These are phyloP conservation scores for Druon quercuslanigerum DNA, from an alignment of 1,140 invertebrate species.

Conservation along the genomic window DNA sequence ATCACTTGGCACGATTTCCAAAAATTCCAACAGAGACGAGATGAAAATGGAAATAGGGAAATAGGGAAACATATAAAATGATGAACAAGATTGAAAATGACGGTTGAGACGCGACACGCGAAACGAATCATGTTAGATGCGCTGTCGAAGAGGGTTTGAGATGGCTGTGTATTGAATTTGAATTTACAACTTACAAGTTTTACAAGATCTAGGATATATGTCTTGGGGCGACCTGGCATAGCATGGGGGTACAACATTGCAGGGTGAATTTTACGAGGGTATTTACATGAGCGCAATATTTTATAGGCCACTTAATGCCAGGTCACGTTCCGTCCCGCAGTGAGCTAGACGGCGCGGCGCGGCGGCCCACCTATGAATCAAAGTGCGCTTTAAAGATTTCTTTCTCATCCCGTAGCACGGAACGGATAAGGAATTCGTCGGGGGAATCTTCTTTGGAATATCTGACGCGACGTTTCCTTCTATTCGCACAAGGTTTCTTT, in stretches of 20 bases:
- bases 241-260: constrained; percentile 53
- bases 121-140: constrained; percentile 7
- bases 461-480: constrained; percentile 3
- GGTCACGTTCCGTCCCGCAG: constrained; percentile 65
- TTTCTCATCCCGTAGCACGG: constrained; percentile 49
- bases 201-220: constrained; percentile 35
- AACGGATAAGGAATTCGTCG: constrained; percentile 31
- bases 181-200: constrained; percentile 50
- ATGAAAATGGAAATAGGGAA: not conserved
- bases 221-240: constrained; percentile 35
- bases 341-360: constrained; percentile 12
- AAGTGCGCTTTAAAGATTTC: constrained; percentile 68
- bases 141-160: constrained; percentile 17
- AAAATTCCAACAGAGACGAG: not conserved
- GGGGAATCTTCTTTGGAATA: constrained; percentile 7
- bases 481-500: not conserved
- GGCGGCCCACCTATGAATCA: constrained; percentile 66
- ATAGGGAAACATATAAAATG: not conserved
- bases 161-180: constrained; percentile 51
- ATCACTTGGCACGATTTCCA: not conserved
- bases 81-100: constrained; percentile 31
- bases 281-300: constrained; percentile 72
- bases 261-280: constrained; percentile 68
- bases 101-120: constrained; percentile 26
- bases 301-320: constrained; percentile 72